A percentile compares a stretch with the other conserved stretches of the same genome.
phyloP scores from a whole-genome alignment of 2,797 vertebrate species.

The Centropyge bicolor region DNA sequence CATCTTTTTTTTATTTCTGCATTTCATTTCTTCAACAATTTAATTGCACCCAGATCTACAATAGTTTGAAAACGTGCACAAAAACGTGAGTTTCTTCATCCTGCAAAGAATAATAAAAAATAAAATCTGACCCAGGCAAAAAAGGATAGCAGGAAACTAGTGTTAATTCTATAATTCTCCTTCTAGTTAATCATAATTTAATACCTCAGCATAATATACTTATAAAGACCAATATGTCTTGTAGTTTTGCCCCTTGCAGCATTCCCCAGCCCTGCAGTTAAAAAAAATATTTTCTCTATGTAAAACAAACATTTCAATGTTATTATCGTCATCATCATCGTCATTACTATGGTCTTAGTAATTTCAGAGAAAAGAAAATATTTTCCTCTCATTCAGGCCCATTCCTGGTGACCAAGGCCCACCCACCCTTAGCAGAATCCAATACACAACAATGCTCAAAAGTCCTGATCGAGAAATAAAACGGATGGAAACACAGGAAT shows the following conservation, averaged over 20 bases:
- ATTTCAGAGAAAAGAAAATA: slow-evolving; percentile 85
- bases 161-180: slow-evolving; percentile 88
- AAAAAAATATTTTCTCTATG: slow-evolving; percentile 91
- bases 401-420: slow-evolving; percentile 70
- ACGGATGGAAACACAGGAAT: slow-evolving; percentile 84
- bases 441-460: slow-evolving; percentile 79
- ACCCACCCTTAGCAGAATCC: slow-evolving; percentile 78
- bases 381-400: slow-evolving; percentile 77
- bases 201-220: slow-evolving; percentile 86
- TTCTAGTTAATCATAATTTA: slow-evolving; percentile 88
- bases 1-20: slow-evolving; percentile 88
- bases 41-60: slow-evolving; percentile 90
- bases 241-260: slow-evolving; percentile 84
- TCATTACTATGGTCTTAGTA: slow-evolving; percentile 82
- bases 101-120: slow-evolving; percentile 90
- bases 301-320: slow-evolving; percentile 89
- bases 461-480: slow-evolving; percentile 81
- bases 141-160: slow-evolving; percentile 88
- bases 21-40: slow-evolving; percentile 88
- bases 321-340: slow-evolving; percentile 64
- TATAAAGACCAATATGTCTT: slow-evolving; percentile 82
- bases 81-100: slow-evolving; percentile 89
- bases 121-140: slow-evolving; percentile 90
- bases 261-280: slow-evolving; percentile 86
- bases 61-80: slow-evolving; percentile 90